phyloP scores from a whole-genome alignment of 2,888 invertebrate genomes.

The Acleris cristana region DNA sequence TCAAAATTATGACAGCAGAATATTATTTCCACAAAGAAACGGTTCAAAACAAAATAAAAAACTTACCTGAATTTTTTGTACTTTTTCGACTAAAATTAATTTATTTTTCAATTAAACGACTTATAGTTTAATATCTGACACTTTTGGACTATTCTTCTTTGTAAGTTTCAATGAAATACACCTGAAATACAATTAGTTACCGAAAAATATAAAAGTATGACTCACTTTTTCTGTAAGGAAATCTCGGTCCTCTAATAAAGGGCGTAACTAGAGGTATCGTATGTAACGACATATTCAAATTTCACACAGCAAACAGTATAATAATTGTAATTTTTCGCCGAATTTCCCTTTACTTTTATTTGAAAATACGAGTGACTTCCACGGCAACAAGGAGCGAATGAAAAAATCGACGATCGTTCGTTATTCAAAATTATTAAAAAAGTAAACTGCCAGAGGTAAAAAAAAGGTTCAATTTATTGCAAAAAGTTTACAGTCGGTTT shows the following conservation, averaged over 20 bases:
- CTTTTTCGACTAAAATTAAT: too few species aligned
- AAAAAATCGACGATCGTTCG: conserved; percentile 72
- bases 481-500: conserved; percentile 14
- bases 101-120: too few species aligned
- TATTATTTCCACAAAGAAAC: neutral
- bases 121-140: too few species aligned
- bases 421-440: conserved; percentile 45
- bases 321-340: conserved; percentile 45
- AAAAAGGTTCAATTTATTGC: conserved; percentile 1
- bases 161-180: too few species aligned
- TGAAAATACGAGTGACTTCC: conserved; percentile 55
- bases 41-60: neutral
- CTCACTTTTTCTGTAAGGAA: conserved; percentile 81
- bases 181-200: neutral
- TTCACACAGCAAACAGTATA: conserved; percentile 40
- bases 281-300: conserved; percentile 76
- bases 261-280: conserved; percentile 78
- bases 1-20: conserved; percentile 10
- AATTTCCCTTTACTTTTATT: conserved; percentile 47
- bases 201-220: conserved; percentile 44
- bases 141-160: too few species aligned
- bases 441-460: conserved; percentile 27
- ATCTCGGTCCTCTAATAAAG: conserved; percentile 79
- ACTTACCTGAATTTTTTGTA: too few species aligned
- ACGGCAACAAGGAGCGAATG: conserved; percentile 61